A percentile compares a stretch with the other conserved stretches of the same genome.
Conservation (phyloP, 2,888 invertebrate species). For the Pedicia rivosa region DNA sequence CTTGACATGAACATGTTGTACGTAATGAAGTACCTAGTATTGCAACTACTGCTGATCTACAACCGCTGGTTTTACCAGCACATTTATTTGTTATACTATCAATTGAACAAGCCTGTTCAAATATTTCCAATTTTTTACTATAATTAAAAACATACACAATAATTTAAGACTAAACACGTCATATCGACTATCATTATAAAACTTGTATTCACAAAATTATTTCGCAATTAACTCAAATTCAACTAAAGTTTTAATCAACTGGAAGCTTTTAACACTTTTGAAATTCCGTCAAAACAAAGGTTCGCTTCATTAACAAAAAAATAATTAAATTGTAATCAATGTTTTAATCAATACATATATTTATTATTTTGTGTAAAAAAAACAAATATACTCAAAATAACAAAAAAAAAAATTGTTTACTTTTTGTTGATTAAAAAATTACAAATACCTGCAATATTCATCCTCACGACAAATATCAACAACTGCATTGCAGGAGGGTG, state of each 20-base stretch:
- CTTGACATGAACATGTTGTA: conserved; percentile 76
- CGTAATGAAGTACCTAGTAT: conserved; percentile 80
- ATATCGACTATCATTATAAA: too few species aligned
- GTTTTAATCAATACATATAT: too few species aligned
- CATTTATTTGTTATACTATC: conserved; percentile 81
- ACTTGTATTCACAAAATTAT: too few species aligned
- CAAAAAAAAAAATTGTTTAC: neutral
- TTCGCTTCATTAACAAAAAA: conserved; percentile 1
- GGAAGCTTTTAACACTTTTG: too few species aligned
- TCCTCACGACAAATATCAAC: conserved; percentile 72
- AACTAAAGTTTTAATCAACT: too few species aligned
- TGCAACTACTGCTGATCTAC: conserved; percentile 70
- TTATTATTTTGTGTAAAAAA: too few species aligned
- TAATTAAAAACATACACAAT: too few species aligned
- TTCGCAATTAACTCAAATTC: too few species aligned
- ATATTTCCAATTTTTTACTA: conserved; percentile 68
- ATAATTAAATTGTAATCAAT: neutral
- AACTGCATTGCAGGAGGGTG: conserved; percentile 74
- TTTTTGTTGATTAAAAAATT: neutral
- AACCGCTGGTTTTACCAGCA: conserved; percentile 67
- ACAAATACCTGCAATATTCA: conserved; percentile 71
- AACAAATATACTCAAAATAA: neutral
- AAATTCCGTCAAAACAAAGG: too few species aligned
- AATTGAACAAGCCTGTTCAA: conserved; percentile 82
- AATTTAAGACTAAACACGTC: too few species aligned